These are phyloP conservation scores for Bubalus kerabau DNA, from an alignment of 2,113 vertebrate genomes.

Conservation along the genomic window DNA sequence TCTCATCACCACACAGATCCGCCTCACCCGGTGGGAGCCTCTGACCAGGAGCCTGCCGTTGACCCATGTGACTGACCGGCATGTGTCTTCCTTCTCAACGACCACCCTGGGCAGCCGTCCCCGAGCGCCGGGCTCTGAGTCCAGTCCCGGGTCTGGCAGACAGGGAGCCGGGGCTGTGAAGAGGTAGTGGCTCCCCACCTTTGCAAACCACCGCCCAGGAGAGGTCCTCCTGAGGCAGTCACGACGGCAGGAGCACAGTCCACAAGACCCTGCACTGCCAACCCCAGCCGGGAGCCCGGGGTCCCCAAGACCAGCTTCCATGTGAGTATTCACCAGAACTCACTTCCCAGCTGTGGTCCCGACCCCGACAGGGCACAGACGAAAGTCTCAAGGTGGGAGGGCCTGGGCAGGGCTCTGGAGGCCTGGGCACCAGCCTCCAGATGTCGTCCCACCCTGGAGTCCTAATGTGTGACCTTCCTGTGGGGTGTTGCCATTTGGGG, in stretches of 20 bases:
- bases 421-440: too few species aligned
- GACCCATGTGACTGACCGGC: neutral
- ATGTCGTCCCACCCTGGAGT: accelerated
- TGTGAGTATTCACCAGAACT: neutral
- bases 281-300: neutral
- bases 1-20: neutral
- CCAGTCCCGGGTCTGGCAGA: too few species aligned
- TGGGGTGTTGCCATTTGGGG: neutral
- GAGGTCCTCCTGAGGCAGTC: neutral
- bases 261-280: too few species aligned
- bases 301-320: neutral
- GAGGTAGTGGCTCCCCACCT: neutral
- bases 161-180: neutral
- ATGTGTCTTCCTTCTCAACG: accelerated
- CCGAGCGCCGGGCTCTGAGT: accelerated
- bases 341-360: accelerated
- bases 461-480: accelerated
- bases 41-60: neutral
- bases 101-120: neutral
- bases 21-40: accelerated
- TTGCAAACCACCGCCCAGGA: neutral
- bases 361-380: accelerated
- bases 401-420: neutral
- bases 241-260: neutral
- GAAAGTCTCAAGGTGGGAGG: too few species aligned